phyloP scores from a whole-genome alignment of 2,888 invertebrate genomes.

The Cheilosia impressa region DNA sequence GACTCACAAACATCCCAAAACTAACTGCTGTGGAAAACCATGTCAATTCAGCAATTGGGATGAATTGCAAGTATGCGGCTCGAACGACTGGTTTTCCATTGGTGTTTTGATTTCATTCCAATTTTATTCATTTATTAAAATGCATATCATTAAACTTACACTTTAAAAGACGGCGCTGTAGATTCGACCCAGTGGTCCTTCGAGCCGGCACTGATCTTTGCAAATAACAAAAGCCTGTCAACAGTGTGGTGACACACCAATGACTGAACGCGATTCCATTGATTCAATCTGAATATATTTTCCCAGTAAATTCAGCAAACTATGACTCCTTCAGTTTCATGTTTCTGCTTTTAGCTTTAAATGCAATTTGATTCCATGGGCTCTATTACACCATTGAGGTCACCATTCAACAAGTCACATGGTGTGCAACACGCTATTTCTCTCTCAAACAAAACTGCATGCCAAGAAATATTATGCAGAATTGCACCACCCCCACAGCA shows the following conservation, averaged over 20 bases:
- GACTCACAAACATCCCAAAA: too few relatives aligned
- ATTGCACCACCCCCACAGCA: neutral
- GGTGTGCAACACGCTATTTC: slow-evolving; percentile 61
- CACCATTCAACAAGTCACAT: slow-evolving; percentile 65
- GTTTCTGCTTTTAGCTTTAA: neutral
- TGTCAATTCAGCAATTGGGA: too few relatives aligned
- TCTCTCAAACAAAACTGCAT: slow-evolving; percentile 23
- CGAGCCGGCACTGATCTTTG: too few relatives aligned
- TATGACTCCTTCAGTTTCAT: neutral
- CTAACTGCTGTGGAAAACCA: too few relatives aligned
- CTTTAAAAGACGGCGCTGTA: too few relatives aligned
- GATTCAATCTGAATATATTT: too few relatives aligned
- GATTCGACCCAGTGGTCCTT: too few relatives aligned
- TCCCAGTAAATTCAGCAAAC: neutral
- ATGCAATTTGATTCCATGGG: slow-evolving; percentile 6
- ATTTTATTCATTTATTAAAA: neutral
- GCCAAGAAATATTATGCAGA: neutral
- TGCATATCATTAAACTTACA: too few relatives aligned
- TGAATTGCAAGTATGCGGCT: neutral
- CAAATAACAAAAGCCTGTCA: too few relatives aligned
- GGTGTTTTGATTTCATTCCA: neutral
- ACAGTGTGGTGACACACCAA: too few relatives aligned
- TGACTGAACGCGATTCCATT: too few relatives aligned
- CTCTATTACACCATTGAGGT: slow-evolving; percentile 41
- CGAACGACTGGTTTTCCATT: neutral